These are phyloP conservation scores for Gymnocypris eckloni DNA, from an alignment of 2,797 vertebrate genomes.

Conservation along the genomic window DNA sequence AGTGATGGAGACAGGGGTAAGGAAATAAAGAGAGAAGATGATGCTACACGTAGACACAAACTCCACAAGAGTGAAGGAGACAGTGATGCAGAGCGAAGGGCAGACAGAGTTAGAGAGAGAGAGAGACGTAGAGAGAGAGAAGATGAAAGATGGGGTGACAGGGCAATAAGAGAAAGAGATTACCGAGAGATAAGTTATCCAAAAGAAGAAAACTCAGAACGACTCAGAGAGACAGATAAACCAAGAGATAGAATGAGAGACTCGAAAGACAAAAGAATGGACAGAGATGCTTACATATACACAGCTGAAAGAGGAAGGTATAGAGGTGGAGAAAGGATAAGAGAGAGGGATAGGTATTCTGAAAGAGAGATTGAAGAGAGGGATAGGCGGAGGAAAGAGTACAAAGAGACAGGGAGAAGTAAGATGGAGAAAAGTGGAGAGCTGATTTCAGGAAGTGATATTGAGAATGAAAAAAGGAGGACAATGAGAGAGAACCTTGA, in stretches of 20 bases:
- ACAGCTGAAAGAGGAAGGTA: conserved; percentile 44
- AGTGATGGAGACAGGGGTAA: conserved; percentile 55
- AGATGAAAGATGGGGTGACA: conserved; percentile 30
- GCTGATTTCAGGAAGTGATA: conserved; percentile 63
- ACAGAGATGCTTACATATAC: conserved; percentile 15
- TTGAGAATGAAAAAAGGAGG: conserved; percentile 60
- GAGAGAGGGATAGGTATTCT: conserved; percentile 42
- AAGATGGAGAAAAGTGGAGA: conserved; percentile 64
- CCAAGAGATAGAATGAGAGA: conserved; percentile 40
- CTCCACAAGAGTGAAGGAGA: conserved; percentile 70
- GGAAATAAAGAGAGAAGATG: conserved; percentile 46
- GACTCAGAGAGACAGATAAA: conserved; percentile 29
- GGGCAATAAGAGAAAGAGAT: conserved; percentile 12
- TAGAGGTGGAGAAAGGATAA: conserved; percentile 40
- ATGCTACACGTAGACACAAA: conserved; percentile 45
- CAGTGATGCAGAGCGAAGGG: conserved; percentile 31
- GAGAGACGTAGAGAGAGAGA: conserved; percentile 55
- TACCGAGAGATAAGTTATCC: background rate
- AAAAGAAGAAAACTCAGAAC: background rate
- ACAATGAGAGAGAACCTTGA: conserved; percentile 55
- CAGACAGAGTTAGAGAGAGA: conserved; percentile 20
- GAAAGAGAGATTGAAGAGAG: conserved; percentile 51
- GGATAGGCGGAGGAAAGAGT: conserved; percentile 49
- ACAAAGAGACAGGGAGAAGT: conserved; percentile 50
- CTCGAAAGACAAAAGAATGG: conserved; percentile 25